Evolutionary conservation across 2,888 invertebrate genomes (phyloP).

Genomic region (Epistrophe grossulariae): DNA sequence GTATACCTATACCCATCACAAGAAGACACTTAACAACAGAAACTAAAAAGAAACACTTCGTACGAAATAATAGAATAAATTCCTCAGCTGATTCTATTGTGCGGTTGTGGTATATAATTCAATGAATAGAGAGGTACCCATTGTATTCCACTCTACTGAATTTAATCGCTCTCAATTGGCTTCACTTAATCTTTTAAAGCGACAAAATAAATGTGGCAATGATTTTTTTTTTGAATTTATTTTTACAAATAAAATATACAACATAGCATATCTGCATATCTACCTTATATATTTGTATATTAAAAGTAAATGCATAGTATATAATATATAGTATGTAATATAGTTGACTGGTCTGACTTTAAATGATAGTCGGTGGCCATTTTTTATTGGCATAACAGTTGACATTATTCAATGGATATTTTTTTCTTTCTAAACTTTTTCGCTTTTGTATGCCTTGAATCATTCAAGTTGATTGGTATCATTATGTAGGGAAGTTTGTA

Average conservation of each 20-base stretch:
- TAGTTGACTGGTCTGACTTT: too few relatives aligned
- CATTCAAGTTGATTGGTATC: too few relatives aligned
- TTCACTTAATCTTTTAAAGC: slow-evolving; percentile 58
- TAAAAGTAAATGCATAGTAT: too few relatives aligned
- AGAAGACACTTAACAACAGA: slow-evolving; percentile 14
- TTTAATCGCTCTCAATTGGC: slow-evolving; percentile 60
- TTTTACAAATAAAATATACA: background rate
- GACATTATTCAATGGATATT: too few relatives aligned
- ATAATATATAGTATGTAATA: too few relatives aligned
- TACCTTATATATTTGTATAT: too few relatives aligned
- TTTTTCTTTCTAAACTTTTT: too few relatives aligned
- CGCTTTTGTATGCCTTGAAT: too few relatives aligned
- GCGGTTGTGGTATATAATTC: slow-evolving; percentile 13
- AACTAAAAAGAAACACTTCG: slow-evolving; percentile 22
- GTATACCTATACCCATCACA: background rate
- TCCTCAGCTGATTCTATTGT: slow-evolving; percentile 20
- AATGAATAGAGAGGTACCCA: slow-evolving; percentile 23
- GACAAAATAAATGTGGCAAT: slow-evolving; percentile 51
- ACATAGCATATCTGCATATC: too few relatives aligned
- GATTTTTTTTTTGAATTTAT: slow-evolving; percentile 11
- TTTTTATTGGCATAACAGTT: too few relatives aligned
- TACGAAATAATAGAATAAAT: slow-evolving; percentile 35
- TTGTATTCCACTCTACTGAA: slow-evolving; percentile 59
- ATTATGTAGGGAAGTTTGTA: too few relatives aligned
- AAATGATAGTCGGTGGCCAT: too few relatives aligned